Percentiles rank a stretch among this genome's conserved stretches.
These are phyloP conservation scores for Athalia circularis DNA, from an alignment of 2,888 invertebrate species.

Conservation along the genomic window DNA sequence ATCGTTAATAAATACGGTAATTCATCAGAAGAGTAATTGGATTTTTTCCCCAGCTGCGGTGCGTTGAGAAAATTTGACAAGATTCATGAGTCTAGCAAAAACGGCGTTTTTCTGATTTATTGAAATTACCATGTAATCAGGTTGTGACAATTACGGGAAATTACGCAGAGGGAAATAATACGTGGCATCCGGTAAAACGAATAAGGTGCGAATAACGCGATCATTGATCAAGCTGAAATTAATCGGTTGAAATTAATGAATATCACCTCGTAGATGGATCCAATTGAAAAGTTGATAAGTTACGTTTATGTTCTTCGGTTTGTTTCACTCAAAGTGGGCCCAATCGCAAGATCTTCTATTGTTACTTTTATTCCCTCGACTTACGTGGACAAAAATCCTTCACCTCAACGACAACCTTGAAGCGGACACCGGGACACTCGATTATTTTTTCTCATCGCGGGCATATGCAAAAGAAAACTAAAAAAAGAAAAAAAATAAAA, in stretches of 20 bases:
- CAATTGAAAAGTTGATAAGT: neutral
- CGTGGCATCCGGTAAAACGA: no score
- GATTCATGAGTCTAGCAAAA: no score
- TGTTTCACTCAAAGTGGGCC: slow-evolving; percentile 18
- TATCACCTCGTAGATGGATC: slow-evolving; percentile 10
- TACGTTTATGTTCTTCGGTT: neutral
- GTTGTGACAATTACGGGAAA: no score
- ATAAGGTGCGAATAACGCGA: no score
- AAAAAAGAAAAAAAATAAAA: slow-evolving; percentile 10
- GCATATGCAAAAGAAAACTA: neutral
- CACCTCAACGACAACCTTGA: slow-evolving; percentile 39
- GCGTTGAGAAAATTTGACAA: no score
- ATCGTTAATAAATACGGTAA: no score
- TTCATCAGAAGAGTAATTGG: no score
- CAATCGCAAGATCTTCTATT: slow-evolving; percentile 21
- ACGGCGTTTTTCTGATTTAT: no score
- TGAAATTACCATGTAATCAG: no score
- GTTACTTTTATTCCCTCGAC: slow-evolving; percentile 2
- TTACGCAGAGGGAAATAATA: no score
- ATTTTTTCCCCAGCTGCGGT: no score
- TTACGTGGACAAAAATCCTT: slow-evolving; percentile 25
- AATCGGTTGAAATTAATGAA: slow-evolving; percentile 3
- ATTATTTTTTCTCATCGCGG: neutral
- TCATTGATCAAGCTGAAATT: neutral
- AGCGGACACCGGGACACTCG: slow-evolving; percentile 18